Percentiles rank a stretch among this genome's conserved stretches.
phyloP scores from a whole-genome alignment of 53 echinoderm and acorn worm genomes.

The Temnopleurus reevesii region DNA sequence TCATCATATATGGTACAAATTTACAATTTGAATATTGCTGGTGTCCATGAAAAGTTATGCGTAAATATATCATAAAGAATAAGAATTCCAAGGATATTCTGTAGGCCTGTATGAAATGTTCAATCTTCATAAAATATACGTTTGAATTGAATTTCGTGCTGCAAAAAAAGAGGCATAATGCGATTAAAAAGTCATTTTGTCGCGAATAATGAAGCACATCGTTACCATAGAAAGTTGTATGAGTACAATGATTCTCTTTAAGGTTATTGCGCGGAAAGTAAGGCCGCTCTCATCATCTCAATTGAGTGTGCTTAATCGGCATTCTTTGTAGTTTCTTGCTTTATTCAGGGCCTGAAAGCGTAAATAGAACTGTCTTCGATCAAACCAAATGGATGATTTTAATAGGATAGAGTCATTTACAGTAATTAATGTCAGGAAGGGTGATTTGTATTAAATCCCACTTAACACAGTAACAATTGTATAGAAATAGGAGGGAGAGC shows the following conservation, averaged over 20 bases:
- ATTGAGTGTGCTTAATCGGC: constrained; percentile 21
- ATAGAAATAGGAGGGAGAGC: neutral
- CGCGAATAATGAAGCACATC: neutral
- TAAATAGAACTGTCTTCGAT: neutral
- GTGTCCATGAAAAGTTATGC: no score
- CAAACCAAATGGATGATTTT: constrained; percentile 23
- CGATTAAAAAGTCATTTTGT: neutral
- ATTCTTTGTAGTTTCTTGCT: constrained; percentile 24
- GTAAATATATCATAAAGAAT: no score
- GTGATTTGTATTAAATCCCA: constrained; percentile 5
- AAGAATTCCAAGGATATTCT: no score
- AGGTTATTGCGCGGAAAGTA: neutral
- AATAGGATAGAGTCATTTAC: constrained; percentile 44
- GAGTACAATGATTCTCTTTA: neutral
- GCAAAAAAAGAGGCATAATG: neutral
- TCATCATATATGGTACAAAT: no score
- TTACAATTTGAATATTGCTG: no score
- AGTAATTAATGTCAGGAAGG: constrained; percentile 50
- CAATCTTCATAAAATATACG: no score
- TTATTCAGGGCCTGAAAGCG: constrained; percentile 10
- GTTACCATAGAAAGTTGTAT: neutral
- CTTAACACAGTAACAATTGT: constrained; percentile 8
- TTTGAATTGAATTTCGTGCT: no score
- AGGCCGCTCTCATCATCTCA: neutral
- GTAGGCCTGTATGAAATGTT: no score